Percentiles rank a stretch among this genome's conserved stretches.
Conservation (phyloP, 2,888 invertebrate species). For the Chrysodeixis includens region DNA sequence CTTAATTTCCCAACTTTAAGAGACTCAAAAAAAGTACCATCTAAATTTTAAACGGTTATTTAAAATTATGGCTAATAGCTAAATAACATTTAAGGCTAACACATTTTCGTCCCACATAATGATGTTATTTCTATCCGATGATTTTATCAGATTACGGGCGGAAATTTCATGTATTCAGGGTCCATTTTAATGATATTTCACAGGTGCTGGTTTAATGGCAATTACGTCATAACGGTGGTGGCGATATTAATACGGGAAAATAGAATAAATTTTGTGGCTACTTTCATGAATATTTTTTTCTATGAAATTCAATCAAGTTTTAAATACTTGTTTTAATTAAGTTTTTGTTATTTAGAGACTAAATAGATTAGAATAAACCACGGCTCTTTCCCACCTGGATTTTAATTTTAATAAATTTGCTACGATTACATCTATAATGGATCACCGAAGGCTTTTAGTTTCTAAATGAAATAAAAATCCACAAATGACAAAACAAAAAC, state of each 20-base stretch:
- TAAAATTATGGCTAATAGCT: background rate
- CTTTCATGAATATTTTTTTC: slow-evolving; percentile 11
- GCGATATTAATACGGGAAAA: background rate
- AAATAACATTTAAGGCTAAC: background rate
- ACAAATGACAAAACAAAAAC: slow-evolving; percentile 19
- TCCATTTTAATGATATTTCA: slow-evolving; percentile 42
- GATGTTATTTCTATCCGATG: slow-evolving; percentile 21
- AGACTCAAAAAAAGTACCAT: too few species aligned
- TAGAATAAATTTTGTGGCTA: background rate
- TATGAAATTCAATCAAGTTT: too few species aligned
- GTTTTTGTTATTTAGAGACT: too few species aligned
- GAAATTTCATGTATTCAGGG: slow-evolving; percentile 35
- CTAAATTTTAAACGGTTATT: too few species aligned
- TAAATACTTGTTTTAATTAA: too few species aligned
- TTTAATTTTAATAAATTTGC: too few species aligned
- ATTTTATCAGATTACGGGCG: slow-evolving; percentile 18
- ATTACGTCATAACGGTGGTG: slow-evolving; percentile 15
- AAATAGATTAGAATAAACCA: too few species aligned
- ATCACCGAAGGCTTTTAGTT: too few species aligned
- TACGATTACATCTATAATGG: too few species aligned
- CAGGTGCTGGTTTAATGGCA: slow-evolving; percentile 11
- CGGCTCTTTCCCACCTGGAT: too few species aligned
- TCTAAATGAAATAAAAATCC: too few species aligned
- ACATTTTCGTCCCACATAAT: slow-evolving; percentile 11
- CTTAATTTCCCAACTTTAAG: too few species aligned